Conservation (phyloP, 92 coral and sea anemone species). For the Virgularia gustaviana region DNA sequence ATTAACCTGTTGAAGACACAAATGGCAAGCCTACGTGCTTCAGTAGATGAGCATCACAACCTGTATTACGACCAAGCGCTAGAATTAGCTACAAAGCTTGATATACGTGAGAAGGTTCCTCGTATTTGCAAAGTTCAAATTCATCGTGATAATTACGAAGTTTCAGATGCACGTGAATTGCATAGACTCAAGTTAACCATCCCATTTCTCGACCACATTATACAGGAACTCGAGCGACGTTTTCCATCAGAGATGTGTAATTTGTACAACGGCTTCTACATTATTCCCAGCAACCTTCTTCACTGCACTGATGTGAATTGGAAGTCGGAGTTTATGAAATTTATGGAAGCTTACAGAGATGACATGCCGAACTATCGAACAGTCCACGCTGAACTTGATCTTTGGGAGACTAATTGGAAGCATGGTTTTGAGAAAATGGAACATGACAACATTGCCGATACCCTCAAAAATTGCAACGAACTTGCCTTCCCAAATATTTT, state of each 20-base stretch:
- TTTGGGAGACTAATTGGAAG: conserved; percentile 6
- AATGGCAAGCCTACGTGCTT: background rate
- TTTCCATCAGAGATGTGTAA: too few relatives aligned
- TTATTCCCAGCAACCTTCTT: background rate
- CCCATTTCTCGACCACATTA: background rate
- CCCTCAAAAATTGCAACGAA: too few relatives aligned
- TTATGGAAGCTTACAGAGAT: background rate
- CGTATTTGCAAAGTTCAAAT: too few relatives aligned
- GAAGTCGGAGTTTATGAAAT: conserved; percentile 1
- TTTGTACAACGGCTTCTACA: background rate
- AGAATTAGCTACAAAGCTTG: background rate
- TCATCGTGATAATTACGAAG: too few relatives aligned
- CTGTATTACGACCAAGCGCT: background rate
- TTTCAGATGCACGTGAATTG: background rate
- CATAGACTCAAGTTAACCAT: background rate
- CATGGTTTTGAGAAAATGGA: background rate
- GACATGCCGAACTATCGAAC: conserved; percentile 6
- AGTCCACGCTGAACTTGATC: conserved; percentile 1
- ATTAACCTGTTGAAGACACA: background rate
- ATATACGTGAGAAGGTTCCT: too few relatives aligned
- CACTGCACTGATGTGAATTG: background rate
- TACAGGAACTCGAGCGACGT: too few relatives aligned
- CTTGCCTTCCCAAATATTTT: too few relatives aligned
- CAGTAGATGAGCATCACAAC: background rate
- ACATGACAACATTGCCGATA: background rate